Conservation (phyloP, 2,113 vertebrate species). For the Ceyx margarethae region DNA sequence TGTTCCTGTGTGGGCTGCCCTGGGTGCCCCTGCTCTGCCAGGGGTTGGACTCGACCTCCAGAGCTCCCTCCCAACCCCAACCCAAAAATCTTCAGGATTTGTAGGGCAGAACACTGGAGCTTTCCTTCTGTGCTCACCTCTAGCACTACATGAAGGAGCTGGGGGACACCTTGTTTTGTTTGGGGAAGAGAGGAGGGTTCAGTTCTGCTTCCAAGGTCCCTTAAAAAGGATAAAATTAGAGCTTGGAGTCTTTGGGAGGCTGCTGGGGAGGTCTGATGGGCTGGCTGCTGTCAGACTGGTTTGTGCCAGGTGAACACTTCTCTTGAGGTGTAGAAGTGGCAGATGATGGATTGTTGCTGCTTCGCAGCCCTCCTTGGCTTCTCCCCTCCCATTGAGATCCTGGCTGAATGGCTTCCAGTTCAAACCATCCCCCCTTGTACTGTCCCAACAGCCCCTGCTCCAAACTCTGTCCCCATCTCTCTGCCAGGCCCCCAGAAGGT, state of each 20-base stretch:
- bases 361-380: rapidly evolving
- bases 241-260: background rate
- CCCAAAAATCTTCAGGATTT: background rate
- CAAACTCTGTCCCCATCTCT: too few species aligned
- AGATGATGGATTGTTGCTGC: background rate
- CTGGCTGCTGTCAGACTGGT: rapidly evolving
- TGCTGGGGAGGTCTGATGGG: background rate
- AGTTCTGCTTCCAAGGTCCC: background rate
- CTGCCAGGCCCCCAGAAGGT: too few species aligned
- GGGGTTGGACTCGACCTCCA: too few species aligned
- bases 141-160: rapidly evolving
- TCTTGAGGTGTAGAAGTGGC: rapidly evolving
- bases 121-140: background rate
- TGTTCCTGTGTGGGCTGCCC: too few species aligned
- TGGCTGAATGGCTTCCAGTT: background rate
- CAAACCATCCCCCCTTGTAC: too few species aligned
- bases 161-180: background rate
- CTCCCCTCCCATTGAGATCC: background rate
- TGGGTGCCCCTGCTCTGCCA: too few species aligned
- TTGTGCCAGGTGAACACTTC: background rate
- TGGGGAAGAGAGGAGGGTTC: background rate
- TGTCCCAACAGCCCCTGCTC: background rate
- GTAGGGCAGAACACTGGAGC: too few species aligned
- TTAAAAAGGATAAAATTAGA: rapidly evolving
- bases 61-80: too few species aligned